Percentiles rank a stretch among this genome's conserved stretches.
These are phyloP conservation scores for Philonicus albiceps DNA, from an alignment of 2,888 invertebrate genomes.

Conservation along the genomic window DNA sequence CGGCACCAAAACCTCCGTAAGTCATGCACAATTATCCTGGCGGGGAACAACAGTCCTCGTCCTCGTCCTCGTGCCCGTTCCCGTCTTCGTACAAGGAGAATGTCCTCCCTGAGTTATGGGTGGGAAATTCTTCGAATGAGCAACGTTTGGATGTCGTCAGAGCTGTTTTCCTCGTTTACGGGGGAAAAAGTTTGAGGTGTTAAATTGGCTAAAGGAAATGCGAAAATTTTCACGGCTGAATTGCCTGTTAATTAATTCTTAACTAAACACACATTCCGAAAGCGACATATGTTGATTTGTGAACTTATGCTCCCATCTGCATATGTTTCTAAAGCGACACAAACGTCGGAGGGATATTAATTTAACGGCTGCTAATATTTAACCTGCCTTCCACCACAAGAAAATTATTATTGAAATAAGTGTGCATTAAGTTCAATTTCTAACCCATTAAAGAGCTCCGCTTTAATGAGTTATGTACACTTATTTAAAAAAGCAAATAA, in stretches of 20 bases:
- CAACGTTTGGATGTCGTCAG: not conserved
- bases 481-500: too few species aligned
- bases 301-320: not conserved
- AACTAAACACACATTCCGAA: not conserved
- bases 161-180: not conserved
- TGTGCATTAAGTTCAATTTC: not conserved
- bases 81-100: not conserved
- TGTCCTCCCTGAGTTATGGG: not conserved
- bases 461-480: too few species aligned
- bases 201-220: not conserved
- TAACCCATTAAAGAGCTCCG: not conserved
- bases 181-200: not conserved
- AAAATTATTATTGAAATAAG: not conserved
- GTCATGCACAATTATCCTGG: slow-evolving; percentile 23
- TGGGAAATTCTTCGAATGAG: not conserved
- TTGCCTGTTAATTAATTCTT: not conserved
- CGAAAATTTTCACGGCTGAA: not conserved
- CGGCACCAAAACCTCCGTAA: not conserved
- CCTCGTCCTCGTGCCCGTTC: not conserved
- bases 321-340: not conserved
- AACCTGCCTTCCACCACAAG: not conserved
- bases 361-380: not conserved
- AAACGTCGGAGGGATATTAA: not conserved
- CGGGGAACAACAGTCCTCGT: not conserved
- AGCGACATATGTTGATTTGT: not conserved